phyloP scores from a whole-genome alignment of 2,113 vertebrate species.

The Eurypyga helias region DNA sequence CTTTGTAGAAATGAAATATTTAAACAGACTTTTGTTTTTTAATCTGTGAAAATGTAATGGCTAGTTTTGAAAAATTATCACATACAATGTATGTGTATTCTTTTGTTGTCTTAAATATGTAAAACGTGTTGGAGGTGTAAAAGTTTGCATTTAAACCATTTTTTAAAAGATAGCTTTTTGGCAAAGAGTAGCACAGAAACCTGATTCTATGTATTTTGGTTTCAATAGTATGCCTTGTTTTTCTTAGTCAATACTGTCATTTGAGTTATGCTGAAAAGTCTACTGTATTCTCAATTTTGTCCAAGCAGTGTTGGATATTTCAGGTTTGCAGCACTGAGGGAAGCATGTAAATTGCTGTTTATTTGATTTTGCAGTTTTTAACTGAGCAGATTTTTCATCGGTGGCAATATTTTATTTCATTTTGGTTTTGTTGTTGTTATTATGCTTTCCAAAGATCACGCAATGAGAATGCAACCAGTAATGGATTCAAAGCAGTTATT shows the following conservation, averaged over 20 bases:
- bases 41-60: conserved; percentile 91
- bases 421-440: neutral
- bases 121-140: conserved; percentile 79
- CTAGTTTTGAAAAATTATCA: conserved; percentile 83
- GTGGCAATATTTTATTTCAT: conserved; percentile 70
- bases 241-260: conserved; percentile 44
- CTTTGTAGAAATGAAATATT: conserved; percentile 96
- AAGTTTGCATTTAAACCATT: conserved; percentile 78
- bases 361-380: conserved; percentile 26
- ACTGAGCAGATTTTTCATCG: conserved; percentile 60
- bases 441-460: neutral
- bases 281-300: conserved; percentile 46
- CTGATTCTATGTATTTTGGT: conserved; percentile 56
- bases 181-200: conserved; percentile 40
- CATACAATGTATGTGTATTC: conserved; percentile 95
- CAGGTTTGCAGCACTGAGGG: conserved; percentile 44
- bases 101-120: conserved; percentile 79
- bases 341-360: conserved; percentile 11
- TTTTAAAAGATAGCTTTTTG: neutral
- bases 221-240: conserved; percentile 33
- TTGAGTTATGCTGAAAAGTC: conserved; percentile 36
- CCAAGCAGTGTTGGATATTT: conserved; percentile 59
- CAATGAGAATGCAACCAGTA: conserved; percentile 13
- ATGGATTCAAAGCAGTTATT: neutral
- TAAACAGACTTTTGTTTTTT: conserved; percentile 86